These are phyloP conservation scores for Rhogogaster chlorosoma DNA, from an alignment of 2,888 invertebrate species.

Conservation along the genomic window DNA sequence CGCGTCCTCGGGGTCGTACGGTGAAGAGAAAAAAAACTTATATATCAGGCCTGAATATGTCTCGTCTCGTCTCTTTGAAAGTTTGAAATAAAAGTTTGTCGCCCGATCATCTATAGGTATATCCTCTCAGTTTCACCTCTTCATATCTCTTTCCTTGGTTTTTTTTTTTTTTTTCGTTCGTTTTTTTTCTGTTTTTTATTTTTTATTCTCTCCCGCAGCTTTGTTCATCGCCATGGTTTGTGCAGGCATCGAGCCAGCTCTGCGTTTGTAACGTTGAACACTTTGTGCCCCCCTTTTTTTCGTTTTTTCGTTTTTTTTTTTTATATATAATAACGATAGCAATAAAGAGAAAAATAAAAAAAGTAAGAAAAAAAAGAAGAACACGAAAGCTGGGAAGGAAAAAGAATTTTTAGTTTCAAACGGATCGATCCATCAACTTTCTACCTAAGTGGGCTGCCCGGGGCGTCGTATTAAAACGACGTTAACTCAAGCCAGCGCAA, in stretches of 20 bases:
- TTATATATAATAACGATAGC: neutral
- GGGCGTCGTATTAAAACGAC: constrained; percentile 45
- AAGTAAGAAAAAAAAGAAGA: neutral
- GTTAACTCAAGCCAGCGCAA: constrained; percentile 26
- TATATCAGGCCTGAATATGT: neutral
- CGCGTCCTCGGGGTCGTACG: neutral
- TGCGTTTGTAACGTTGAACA: constrained; percentile 10
- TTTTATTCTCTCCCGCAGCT: neutral
- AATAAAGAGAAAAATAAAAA: neutral
- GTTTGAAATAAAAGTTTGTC: constrained; percentile 31
- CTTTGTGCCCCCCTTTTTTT: neutral
- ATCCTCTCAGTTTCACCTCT: neutral
- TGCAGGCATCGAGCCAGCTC: neutral
- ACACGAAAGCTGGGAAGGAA: too few species aligned
- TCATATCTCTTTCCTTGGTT: neutral
- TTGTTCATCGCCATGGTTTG: neutral
- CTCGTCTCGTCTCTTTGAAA: constrained; percentile 18
- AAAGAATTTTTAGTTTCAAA: neutral
- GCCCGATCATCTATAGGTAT: neutral
- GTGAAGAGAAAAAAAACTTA: constrained; percentile 17
- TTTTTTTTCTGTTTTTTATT: neutral
- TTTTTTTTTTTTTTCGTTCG: neutral
- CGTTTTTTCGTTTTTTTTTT: neutral
- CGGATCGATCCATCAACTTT: constrained; percentile 31
- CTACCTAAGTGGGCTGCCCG: constrained; percentile 22